Base-by-base conservation (phyloP, 2,113 vertebrate species). In the Ictalurus punctatus region DNA sequence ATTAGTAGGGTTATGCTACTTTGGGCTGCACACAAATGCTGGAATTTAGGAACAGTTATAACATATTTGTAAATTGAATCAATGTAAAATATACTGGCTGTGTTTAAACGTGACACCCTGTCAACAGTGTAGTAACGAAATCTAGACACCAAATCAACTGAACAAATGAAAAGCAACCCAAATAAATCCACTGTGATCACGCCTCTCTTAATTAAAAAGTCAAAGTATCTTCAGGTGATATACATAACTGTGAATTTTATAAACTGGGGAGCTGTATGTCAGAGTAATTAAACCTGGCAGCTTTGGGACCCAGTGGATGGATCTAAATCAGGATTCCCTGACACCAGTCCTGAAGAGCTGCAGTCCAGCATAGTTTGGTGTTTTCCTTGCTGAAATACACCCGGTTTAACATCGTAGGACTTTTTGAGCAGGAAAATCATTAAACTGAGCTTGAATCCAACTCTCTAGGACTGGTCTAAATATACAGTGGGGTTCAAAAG, bases 1-100 rank as follows among this genome's bases (percentile, higher is more conserved):
- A 59, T 40, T 44, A 88, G 79, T n/a, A 5, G 63, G 79, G 44
- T 73, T 81, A 83, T 83, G 80, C 79, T 88, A 83, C 65, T 56
- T 52, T 78, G 40, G 12, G 25, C 14, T 87, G 86, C 37, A 54
- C 74, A 87, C 59, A 87, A 65, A 52, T 52, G 71, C 86, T 69
- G 44, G n/a, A 61, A 86, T 78, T 59, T 37, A 63, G 37, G 54
- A 40, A 71, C 30, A 52, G 67, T 37, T 34, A 37, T 4, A 6
- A 59, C 37, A 37, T 59, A 59, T 82, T 83, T 23, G 9, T 12
- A 25, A 61, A 61, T 83, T 13, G 19, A 34, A 56, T 56, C 3
- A 14, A 56, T 25, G 34, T 63, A 5, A 61, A 63, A 63, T 34
- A 27, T 40, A 37, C 81, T 61, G 34, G 10, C 30, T 83, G 54